These are phyloP conservation scores for Styela clava DNA, from an alignment of 23 tunicate genomes.

Conservation along the genomic window DNA sequence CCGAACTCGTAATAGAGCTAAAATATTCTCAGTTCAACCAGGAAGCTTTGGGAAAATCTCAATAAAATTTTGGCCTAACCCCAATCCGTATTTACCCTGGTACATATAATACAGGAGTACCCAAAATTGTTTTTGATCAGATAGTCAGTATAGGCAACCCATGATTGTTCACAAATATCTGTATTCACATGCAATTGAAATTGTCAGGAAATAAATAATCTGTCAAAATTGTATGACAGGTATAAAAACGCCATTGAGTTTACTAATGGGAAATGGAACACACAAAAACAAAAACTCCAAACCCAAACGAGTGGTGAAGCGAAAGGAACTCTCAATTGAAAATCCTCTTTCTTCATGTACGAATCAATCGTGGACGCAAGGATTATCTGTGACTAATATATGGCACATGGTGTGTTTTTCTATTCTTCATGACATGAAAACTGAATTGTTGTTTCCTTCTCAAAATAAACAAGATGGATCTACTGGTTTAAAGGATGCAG, in stretches of 20 bases:
- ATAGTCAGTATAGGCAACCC: not conserved
- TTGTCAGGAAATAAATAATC: not conserved
- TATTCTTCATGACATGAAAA: too few relatives aligned
- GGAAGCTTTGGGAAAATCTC: too few relatives aligned
- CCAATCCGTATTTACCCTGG: too few relatives aligned
- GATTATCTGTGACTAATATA: not conserved
- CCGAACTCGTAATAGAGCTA: too few relatives aligned
- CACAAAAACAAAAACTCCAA: not conserved
- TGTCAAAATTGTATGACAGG: not conserved
- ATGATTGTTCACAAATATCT: too few relatives aligned
- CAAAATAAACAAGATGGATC: too few relatives aligned
- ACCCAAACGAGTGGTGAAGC: not conserved
- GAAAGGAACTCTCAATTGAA: not conserved
- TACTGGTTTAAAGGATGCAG: too few relatives aligned
- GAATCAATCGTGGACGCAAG: not conserved
- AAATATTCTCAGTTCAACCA: too few relatives aligned
- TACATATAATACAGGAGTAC: too few relatives aligned
- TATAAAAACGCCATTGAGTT: not conserved
- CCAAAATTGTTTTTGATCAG: not conserved
- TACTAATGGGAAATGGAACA: not conserved
- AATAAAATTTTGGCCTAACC: too few relatives aligned
- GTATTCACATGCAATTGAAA: too few relatives aligned
- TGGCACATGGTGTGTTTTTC: slow-evolving; percentile 8
- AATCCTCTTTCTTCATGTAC: not conserved
- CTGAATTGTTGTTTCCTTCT: too few relatives aligned